Evolutionary conservation across 2,113 vertebrate species (phyloP).

Genomic region (Calyptomena viridis): DNA sequence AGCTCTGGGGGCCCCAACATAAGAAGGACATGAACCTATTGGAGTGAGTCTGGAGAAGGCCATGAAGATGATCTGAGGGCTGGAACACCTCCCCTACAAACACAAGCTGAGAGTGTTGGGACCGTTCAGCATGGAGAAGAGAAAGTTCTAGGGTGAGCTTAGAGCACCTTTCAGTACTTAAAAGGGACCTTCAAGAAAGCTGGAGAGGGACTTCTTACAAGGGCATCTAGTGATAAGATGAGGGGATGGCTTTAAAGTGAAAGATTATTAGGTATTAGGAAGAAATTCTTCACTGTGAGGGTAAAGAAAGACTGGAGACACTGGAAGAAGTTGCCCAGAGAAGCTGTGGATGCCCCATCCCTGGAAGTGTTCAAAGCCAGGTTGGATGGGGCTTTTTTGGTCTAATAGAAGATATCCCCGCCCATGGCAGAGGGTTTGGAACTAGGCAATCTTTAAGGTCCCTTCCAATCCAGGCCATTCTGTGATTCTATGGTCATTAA

Average conservation of each 20-base stretch:
- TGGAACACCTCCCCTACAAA: neutral
- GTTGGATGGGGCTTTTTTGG: neutral
- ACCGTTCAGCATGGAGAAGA: neutral
- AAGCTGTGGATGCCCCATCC: neutral
- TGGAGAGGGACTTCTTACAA: neutral
- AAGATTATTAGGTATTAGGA: neutral
- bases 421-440: neutral
- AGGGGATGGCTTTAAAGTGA: neutral
- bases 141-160: neutral
- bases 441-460: neutral
- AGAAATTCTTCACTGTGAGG: neutral
- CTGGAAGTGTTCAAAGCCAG: neutral
- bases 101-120: neutral
- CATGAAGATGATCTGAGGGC: neutral
- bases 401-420: neutral
- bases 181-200: neutral
- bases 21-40: neutral
- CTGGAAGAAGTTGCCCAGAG: neutral
- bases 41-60: neutral
- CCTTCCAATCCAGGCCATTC: neutral
- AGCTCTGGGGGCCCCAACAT: rapidly evolving
- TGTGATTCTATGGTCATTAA: neutral
- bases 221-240: neutral
- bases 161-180: neutral
- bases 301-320: neutral